Evolutionary conservation across 2,113 vertebrate species (phyloP), one percentile per base, ranked within the genome.

Genomic region (Limanda limanda): DNA sequence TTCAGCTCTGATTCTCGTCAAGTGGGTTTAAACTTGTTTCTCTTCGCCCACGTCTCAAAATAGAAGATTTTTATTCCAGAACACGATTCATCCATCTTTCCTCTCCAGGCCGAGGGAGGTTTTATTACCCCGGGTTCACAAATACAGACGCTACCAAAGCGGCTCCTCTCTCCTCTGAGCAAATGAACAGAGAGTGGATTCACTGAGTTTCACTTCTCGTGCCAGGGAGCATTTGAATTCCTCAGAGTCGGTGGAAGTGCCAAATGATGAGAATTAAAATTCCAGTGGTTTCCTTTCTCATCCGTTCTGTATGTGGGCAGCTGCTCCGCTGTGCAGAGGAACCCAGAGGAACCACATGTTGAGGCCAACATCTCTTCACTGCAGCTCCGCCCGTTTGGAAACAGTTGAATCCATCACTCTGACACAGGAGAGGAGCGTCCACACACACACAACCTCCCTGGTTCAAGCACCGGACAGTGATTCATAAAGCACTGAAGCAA

Each of bases 231-330:
- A 25, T 48, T n/a, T 13, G 40, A 42, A 13, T 42, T 42, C 40
- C 11, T 42, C 40, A 42, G 40, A 42, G 40, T 42, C 40, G 67
- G 24, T 60, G 52, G 37, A 77, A 11, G 24, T 18, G n/a, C 68
- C 47, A 77, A 64, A 21, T 35, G 14, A 67, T 37, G 51, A 11
- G 11, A 20, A 70, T 73, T 72, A 57, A 64, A 66, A 67, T 77
- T 62, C 69, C 65, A 71, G n/a, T 20, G 5, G 65, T 68, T 75
- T 74, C 59, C 23, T 47, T 3, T n/a, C 55, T 69, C 37, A 18
- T 72, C 60, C 27, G 31, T 79, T 83, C 69, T 82, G 76, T 13
- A 70, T 68, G 54, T 20, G 27, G 3, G 76, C 76, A 69, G 72
- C 31, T 62, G 72, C 18, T 66, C 4, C 5, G 48, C 8, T 51